phyloP scores from a whole-genome alignment of 2,888 invertebrate species.

The Cactoblastis cactorum region DNA sequence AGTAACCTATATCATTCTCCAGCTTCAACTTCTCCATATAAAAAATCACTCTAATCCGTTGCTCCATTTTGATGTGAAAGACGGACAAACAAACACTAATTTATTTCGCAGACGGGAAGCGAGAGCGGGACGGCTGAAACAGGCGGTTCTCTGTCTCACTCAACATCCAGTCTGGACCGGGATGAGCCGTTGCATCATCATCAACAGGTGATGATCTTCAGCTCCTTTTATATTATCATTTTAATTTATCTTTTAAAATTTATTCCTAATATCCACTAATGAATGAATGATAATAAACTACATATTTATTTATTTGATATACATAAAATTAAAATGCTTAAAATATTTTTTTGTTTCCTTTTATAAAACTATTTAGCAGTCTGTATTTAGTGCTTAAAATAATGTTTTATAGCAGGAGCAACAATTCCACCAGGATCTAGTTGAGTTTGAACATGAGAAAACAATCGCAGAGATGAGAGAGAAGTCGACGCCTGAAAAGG shows the following conservation, averaged over 20 bases:
- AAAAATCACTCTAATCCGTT: no score
- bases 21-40: no score
- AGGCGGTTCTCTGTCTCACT: slow-evolving; percentile 85
- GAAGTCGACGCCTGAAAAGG: slow-evolving; percentile 92
- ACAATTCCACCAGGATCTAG: slow-evolving; percentile 85
- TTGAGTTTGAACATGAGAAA: slow-evolving; percentile 88
- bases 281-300: no score
- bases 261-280: neutral
- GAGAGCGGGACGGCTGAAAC: slow-evolving; percentile 80
- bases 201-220: slow-evolving; percentile 66
- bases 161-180: slow-evolving; percentile 92
- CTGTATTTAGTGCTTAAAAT: neutral
- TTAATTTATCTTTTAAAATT: neutral
- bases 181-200: slow-evolving; percentile 83
- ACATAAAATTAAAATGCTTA: no score
- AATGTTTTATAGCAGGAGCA: slow-evolving; percentile 76
- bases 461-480: slow-evolving; percentile 82
- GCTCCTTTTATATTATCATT: neutral
- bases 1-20: no score
- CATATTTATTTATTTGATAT: no score
- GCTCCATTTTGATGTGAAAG: no score
- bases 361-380: no score
- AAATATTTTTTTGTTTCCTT: neutral
- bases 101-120: slow-evolving; percentile 69
- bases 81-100: no score